Evolutionary conservation across 2,888 invertebrate genomes (phyloP).

Genomic region (Nymphalis urticae): DNA sequence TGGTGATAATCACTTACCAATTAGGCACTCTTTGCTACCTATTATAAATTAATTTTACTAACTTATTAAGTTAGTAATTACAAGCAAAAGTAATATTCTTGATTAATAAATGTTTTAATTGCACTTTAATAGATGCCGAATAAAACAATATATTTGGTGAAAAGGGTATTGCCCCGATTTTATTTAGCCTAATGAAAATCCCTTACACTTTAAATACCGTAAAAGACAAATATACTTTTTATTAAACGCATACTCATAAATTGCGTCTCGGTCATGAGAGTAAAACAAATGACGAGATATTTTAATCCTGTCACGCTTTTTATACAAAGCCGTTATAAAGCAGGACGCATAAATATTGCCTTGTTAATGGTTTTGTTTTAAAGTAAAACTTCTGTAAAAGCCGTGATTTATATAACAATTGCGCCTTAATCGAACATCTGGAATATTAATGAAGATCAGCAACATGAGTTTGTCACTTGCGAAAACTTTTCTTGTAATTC

Average conservation of each 20-base stretch:
- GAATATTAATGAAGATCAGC: too few species aligned
- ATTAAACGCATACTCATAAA: background rate
- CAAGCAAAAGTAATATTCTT: too few species aligned
- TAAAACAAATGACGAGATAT: conserved; percentile 3
- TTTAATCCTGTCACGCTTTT: background rate
- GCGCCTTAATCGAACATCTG: too few species aligned
- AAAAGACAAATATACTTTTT: conserved; percentile 1
- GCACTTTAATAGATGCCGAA: too few species aligned
- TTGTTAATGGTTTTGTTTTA: background rate
- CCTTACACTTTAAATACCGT: background rate
- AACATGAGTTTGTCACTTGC: too few species aligned
- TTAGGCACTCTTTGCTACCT: too few species aligned
- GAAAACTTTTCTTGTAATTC: too few species aligned
- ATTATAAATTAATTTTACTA: too few species aligned
- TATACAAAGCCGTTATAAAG: background rate
- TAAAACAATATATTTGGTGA: background rate
- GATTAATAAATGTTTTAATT: too few species aligned
- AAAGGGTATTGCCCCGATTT: background rate
- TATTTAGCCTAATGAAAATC: background rate
- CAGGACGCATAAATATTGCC: background rate
- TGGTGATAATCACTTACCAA: too few species aligned
- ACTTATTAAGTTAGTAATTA: too few species aligned
- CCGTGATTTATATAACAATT: too few species aligned
- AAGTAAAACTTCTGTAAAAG: background rate
- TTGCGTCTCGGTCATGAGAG: background rate